phyloP scores from a whole-genome alignment of 2,797 vertebrate species.

The Muscicapa comitata region DNA sequence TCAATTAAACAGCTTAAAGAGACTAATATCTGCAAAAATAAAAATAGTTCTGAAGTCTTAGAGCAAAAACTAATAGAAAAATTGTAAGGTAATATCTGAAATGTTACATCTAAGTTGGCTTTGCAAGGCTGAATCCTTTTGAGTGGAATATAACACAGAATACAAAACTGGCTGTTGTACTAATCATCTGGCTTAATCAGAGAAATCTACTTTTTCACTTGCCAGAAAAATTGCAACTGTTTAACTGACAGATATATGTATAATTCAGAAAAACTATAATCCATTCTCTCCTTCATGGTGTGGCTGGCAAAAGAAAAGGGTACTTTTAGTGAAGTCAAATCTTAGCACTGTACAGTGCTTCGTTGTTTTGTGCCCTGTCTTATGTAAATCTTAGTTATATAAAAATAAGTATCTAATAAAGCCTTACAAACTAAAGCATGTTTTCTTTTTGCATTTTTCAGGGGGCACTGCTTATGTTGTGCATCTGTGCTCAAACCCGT shows the following conservation, averaged over 20 bases:
- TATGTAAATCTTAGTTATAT: not conserved
- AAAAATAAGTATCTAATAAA: not conserved
- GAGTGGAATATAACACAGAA: not conserved
- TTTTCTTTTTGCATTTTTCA: not conserved
- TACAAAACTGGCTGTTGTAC: not conserved
- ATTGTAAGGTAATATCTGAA: not conserved
- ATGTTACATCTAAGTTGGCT: not conserved
- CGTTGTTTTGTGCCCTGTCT: not conserved
- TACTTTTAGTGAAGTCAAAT: not conserved
- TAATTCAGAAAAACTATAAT: not conserved
- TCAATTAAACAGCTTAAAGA: not conserved
- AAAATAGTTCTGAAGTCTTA: not conserved
- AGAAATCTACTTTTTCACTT: not conserved
- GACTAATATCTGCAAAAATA: not conserved
- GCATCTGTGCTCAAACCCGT: not conserved
- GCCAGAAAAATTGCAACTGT: not conserved
- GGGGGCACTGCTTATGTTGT: fast-evolving
- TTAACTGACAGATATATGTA: not conserved
- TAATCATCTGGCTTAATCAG: not conserved
- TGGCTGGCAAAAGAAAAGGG: not conserved
- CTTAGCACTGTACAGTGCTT: not conserved
- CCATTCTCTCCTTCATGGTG: not conserved
- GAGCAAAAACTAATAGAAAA: not conserved
- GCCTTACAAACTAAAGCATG: not conserved
- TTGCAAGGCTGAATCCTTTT: not conserved